Evolutionary conservation across 2,888 invertebrate species (phyloP).

Genomic region (Aleiodes testaceus): DNA sequence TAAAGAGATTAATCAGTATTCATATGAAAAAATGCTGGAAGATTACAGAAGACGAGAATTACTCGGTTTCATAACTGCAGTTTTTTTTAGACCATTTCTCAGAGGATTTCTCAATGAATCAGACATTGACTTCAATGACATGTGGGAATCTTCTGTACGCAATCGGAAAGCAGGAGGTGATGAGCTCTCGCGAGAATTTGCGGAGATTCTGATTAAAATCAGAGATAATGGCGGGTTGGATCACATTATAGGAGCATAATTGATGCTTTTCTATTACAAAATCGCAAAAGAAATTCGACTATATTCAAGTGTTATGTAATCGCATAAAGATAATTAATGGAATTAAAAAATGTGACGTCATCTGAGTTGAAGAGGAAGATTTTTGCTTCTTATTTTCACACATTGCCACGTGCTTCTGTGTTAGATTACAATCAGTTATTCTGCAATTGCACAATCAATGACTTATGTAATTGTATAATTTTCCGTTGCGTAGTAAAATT

Average conservation of each 20-base stretch:
- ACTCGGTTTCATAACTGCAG: slow-evolving; percentile 58
- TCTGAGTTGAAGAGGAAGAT: no score
- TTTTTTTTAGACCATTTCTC: slow-evolving; percentile 54
- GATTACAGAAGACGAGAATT: slow-evolving; percentile 59
- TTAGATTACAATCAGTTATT: neutral
- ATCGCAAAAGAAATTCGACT: no score
- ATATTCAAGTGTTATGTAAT: no score
- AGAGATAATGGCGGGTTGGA: slow-evolving; percentile 56
- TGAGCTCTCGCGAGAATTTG: slow-evolving; percentile 56
- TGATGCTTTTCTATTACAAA: neutral
- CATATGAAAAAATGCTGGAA: slow-evolving; percentile 54
- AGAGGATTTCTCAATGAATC: slow-evolving; percentile 9
- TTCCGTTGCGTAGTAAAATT: no score
- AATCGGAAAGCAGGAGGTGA: slow-evolving; percentile 54
- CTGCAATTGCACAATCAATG: neutral
- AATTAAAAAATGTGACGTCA: neutral
- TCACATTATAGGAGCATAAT: slow-evolving; percentile 32
- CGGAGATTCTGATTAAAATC: slow-evolving; percentile 61
- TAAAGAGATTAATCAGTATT: slow-evolving; percentile 55
- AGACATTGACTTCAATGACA: neutral
- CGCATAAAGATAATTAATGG: no score
- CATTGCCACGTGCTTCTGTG: neutral
- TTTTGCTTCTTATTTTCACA: neutral
- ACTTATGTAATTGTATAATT: slow-evolving; percentile 20
- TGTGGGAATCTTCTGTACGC: fast-evolving